Base-by-base conservation (phyloP, 2,797 vertebrate genomes). In the Gambusia yucatana region DNA sequence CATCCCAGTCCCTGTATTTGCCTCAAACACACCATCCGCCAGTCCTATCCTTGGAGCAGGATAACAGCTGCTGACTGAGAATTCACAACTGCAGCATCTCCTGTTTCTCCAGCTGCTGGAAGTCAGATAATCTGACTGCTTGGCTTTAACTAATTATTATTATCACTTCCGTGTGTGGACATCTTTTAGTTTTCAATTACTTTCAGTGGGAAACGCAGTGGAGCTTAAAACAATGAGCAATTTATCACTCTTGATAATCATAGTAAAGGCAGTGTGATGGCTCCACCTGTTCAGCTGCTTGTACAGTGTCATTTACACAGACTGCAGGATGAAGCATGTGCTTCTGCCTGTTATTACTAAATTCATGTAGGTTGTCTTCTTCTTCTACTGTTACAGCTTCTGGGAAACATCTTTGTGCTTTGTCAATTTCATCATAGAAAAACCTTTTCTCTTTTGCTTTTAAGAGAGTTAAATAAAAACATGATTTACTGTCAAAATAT, bases 31-130 rank as follows among this genome's bases (percentile, higher is more conserved):
- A 75, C 61, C 55, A 8, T 41, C 17, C 22, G 1, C 39, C 57
- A 46, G 67, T 69, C 77, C 20, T 76, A 73, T 6, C 84, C 81
- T 83, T 76, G 80, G 61, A 73, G 80, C 41, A 44, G 74, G 77
- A 81, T 88, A 84, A 71, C 79, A 25, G 78, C 86, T 82, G 89
- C 75, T 87, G 89, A 91, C 77, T 72, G 86, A 92, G 79, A 79
- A 86, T 57, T 75, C 81, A 79, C 83, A 91, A 89, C 85, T 41
- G 22, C 0, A 47, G 78, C 48, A 75, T 30, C 72, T 70, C 75
- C 20, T 82, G 46, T 86, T 84, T 79, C 81, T 74, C 75, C 55
- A 72, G 77, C 61, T 77, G 86, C 50, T 80, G 79, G 75, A 85
- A 65, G 77, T 87, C 77, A 74, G 39, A 76, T 81, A 20, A 85